Percentiles rank a stretch among this genome's conserved stretches.
Evolutionary conservation across 2,113 vertebrate genomes (phyloP).

Genomic region (Vidua chalybeata): DNA sequence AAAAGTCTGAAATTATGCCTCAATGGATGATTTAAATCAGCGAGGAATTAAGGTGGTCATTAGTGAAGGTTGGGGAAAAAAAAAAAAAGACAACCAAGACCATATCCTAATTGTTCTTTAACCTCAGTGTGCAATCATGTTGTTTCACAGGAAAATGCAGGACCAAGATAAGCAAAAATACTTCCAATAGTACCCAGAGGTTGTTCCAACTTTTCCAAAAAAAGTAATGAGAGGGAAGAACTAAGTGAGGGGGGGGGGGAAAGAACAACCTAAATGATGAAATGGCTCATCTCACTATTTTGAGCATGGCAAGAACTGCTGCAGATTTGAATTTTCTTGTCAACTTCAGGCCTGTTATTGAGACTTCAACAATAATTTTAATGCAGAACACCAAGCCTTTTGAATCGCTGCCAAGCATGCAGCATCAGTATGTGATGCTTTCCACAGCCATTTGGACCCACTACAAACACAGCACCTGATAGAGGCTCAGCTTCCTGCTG

Average conservation of each 20-base stretch:
- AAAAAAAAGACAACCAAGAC: not conserved
- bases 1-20: not conserved
- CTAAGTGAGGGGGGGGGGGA: not conserved
- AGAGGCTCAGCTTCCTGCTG: not conserved
- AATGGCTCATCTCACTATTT: not conserved
- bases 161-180: not conserved
- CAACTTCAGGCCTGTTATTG: not conserved
- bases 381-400: not conserved
- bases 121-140: not conserved
- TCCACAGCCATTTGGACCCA: not conserved
- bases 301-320: not conserved
- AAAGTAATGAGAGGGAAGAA: not conserved
- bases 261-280: not conserved
- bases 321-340: not conserved
- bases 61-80: not conserved
- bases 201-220: not conserved
- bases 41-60: not conserved
- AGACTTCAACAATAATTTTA: not conserved
- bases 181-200: not conserved
- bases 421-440: not conserved
- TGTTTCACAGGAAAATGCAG: not conserved
- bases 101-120: not conserved
- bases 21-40: not conserved
- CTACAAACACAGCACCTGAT: fast-evolving
- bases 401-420: not conserved